These are phyloP conservation scores for Diabrotica undecimpunctata DNA, from an alignment of 1,140 invertebrate species.

Conservation along the genomic window DNA sequence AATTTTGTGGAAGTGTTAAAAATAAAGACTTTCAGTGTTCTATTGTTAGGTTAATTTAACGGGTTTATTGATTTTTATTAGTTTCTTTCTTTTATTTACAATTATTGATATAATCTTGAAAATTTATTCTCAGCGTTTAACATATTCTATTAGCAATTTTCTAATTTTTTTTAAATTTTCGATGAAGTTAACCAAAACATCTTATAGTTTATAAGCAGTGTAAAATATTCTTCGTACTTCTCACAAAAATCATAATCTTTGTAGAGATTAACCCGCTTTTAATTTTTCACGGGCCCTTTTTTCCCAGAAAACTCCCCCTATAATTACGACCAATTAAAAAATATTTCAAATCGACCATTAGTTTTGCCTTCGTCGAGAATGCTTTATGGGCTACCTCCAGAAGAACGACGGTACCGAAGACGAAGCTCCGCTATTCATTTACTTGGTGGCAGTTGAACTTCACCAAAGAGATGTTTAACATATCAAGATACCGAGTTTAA, in stretches of 20 bases:
- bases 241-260: background rate
- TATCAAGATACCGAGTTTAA: conserved; percentile 10
- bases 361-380: background rate
- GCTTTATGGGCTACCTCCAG: background rate
- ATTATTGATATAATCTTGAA: too few species aligned
- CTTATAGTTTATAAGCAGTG: too few species aligned
- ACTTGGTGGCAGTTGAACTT: conserved; percentile 7
- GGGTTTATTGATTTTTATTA: too few species aligned
- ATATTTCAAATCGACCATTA: background rate
- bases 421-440: conserved; percentile 10
- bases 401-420: background rate
- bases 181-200: too few species aligned
- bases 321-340: conserved; percentile 11
- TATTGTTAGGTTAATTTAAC: too few species aligned
- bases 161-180: too few species aligned
- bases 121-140: too few species aligned
- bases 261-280: conserved; percentile 5
- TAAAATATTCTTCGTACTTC: background rate
- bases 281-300: conserved; percentile 5
- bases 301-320: background rate
- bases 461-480: conserved; percentile 9
- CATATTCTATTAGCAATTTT: too few species aligned
- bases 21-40: too few species aligned
- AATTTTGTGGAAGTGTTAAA: too few species aligned
- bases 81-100: too few species aligned